Evolutionary conservation across 2,888 invertebrate species (phyloP), one percentile per base, ranked within the genome.

Genomic region (Sinelater perroti): DNA sequence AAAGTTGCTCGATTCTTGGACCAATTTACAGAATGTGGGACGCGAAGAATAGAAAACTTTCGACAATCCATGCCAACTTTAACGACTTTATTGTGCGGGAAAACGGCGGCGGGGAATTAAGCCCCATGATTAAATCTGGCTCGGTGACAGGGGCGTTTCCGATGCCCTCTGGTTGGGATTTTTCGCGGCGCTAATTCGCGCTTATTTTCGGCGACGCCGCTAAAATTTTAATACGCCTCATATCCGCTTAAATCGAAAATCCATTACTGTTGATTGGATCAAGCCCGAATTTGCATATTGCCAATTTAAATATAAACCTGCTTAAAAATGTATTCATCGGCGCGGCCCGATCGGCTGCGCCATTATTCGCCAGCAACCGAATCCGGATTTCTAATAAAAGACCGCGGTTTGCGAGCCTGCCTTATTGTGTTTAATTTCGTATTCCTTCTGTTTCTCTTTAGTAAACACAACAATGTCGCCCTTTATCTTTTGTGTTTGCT

Each of bases 211-310:
- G 6, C 1, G 33, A n/a, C 30, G 8, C 8, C 3, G n/a, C 30
- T 18, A n/a, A n/a, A 3, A 36, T 40, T 55, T 38, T 47, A 38
- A 40, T 47, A 40, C 10, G 16, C 8, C 18, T 16, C n/a, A 42
- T 33, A 40, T 46, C n/a, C 18, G 40, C 28, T 52, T 50, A 56
- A 64, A 64, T 62, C 56, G 65, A 61, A 67, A 63, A 63, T 68
- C 68, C 68, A 69, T 69, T 69, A 69, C 61, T 65, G 66, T 60
- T 66, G 66, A 68, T 68, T 67, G 67, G 65, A 69, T 69, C 67
- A 68, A 62, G 56, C 60, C 49, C 40, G 56, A 63, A 69, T 69
- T 68, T 69, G 65, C 68, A 69, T 69, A 67, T 69, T 69, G 65
- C 66, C 67, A 69, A 69, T 68, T 69, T 67, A 67, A 67, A 67